These are phyloP conservation scores for Peromyscus attwateri DNA, from an alignment of 2,797 vertebrate genomes.

Conservation along the genomic window DNA sequence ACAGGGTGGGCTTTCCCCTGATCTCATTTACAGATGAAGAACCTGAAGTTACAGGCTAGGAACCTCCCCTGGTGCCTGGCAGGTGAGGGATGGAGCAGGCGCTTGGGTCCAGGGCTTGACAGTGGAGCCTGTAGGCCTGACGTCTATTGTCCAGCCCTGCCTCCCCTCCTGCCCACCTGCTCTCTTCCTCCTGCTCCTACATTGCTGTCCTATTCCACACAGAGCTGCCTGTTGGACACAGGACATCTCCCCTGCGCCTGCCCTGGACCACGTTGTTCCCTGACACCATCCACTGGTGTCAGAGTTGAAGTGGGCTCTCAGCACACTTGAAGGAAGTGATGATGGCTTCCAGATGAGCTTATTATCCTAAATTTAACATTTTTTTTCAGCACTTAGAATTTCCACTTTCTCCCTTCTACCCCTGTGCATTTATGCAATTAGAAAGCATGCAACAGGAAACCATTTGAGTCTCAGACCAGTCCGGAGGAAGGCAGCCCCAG, in stretches of 20 bases:
- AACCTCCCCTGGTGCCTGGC: not conserved
- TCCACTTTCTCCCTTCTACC: conserved; percentile 82
- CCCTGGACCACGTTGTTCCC: conserved; percentile 9
- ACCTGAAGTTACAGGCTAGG: not conserved
- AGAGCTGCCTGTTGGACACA: not conserved
- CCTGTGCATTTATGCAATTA: conserved; percentile 84
- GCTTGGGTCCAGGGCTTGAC: not conserved
- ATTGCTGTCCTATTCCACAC: not conserved
- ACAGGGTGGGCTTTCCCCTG: not conserved
- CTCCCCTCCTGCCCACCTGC: not conserved
- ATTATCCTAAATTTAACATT: conserved; percentile 87
- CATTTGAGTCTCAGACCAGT: conserved; percentile 66
- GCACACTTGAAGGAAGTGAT: conserved; percentile 82
- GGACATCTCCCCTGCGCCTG: not conserved
- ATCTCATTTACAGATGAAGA: not conserved
- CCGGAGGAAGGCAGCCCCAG: conserved; percentile 64
- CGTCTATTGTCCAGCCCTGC: accelerated
- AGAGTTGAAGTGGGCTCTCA: conserved; percentile 76
- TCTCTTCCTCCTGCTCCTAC: not conserved
- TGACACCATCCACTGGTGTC: conserved; percentile 66
- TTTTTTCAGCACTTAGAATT: conserved; percentile 86
- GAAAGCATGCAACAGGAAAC: conserved; percentile 85
- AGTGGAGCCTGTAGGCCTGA: not conserved
- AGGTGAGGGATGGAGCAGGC: not conserved
- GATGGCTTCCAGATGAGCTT: conserved; percentile 90